These are phyloP conservation scores for Lymantria dispar DNA, from an alignment of 2,888 invertebrate genomes.

Conservation along the genomic window DNA sequence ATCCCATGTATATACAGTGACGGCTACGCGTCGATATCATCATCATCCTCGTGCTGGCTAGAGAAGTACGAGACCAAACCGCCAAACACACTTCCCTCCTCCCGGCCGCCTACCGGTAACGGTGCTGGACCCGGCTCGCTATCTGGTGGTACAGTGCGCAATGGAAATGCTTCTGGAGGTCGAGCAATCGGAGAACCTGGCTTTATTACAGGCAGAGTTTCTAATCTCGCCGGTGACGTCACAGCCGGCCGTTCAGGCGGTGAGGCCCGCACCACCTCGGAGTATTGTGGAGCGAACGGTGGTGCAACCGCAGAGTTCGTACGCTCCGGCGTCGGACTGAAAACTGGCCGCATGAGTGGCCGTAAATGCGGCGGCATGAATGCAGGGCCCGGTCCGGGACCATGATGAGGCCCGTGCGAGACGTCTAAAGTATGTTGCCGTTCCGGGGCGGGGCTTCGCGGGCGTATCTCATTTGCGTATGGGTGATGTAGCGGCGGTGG, in stretches of 20 bases:
- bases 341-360: conserved; percentile 45
- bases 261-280: conserved; percentile 6
- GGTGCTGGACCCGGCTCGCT: not conserved
- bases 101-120: conserved; percentile 45
- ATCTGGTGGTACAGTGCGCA: conserved; percentile 1
- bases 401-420: conserved; percentile 29
- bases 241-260: not conserved
- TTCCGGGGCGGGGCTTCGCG: conserved; percentile 44
- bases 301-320: conserved; percentile 10
- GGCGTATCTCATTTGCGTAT: conserved; percentile 8
- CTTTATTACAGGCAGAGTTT: not conserved
- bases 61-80: conserved; percentile 96
- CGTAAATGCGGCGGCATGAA: conserved; percentile 27
- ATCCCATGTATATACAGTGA: conserved; percentile 27
- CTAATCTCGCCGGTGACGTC: not conserved
- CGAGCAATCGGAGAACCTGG: conserved; percentile 12
- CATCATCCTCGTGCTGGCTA: conserved; percentile 88
- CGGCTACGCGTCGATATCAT: conserved; percentile 87
- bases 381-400: conserved; percentile 22
- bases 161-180: conserved; percentile 7
- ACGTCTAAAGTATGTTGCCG: conserved; percentile 41
- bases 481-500: conserved; percentile 27
- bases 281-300: conserved; percentile 19
- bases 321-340: conserved; percentile 46
- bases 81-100: conserved; percentile 90